Evolutionary conservation across 2,888 invertebrate genomes (phyloP), one percentile per base, ranked within the genome.

Genomic region (Lasioglossum zephyrum): DNA sequence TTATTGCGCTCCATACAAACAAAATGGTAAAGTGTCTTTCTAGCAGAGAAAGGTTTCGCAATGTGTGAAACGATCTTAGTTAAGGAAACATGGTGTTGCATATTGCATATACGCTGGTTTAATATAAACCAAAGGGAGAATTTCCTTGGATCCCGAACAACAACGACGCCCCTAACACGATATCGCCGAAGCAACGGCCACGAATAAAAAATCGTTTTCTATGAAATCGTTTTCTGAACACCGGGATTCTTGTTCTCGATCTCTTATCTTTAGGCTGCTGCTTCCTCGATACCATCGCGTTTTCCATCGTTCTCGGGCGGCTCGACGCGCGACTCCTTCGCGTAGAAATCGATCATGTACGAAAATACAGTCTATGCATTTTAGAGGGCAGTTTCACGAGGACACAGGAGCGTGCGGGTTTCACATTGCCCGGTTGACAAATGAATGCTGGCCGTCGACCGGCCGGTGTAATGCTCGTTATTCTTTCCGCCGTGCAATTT

Each of bases 61-160:
- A 39, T 44, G 26, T 26, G 72, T 47, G 73, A 31, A 73, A 49
- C 49, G 31, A 49, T 47, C 72, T 47, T 47, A 63, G 36, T 66
- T 66, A 66, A 36, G 18, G 66, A 60, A 60, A 60, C 60, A n/a
- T 16, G 53, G 53, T 53, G 6, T 60, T 8, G 9, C 63, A n/a
- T 41, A 31, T 63, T 82, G 75, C 80, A 79, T 77, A 79, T 78
- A 76, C 82, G 84, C 77, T 88, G 92, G 92, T 93, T 93, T 92
- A 93, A 93, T 93, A 91, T 93, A 93, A 94, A 94, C 93, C 92
- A 83, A 63, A 88, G 77, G 78, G 80, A 70, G 79, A 78, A 70
- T 83, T 76, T 70, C 75, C 44, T 39, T 70, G 53, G 26, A 47
- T 57, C 47, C 80, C 70, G 74, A 73, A 63, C 49, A 66, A 26